These are phyloP conservation scores for Gymnarchus niloticus DNA, from an alignment of 2,113 vertebrate genomes.

Conservation along the genomic window DNA sequence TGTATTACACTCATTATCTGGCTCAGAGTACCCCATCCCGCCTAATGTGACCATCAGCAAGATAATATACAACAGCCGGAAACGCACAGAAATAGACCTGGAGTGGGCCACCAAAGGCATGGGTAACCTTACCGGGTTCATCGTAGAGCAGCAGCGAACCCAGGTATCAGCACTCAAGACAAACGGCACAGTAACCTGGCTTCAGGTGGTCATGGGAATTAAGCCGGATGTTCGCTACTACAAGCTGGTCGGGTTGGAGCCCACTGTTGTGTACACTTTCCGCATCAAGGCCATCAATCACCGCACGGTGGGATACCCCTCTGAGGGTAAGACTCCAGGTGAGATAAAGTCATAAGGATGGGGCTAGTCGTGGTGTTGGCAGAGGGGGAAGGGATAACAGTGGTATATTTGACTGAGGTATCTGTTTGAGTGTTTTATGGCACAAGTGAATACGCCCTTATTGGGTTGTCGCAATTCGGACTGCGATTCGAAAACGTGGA, in stretches of 20 bases:
- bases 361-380: not conserved
- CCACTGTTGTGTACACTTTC: conserved; percentile 68
- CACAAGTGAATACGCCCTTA: no score
- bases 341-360: conserved; percentile 44
- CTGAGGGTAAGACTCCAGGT: conserved; percentile 82
- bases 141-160: conserved; percentile 65
- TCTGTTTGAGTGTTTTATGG: no score
- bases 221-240: conserved; percentile 63
- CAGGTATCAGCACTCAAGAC: conserved; percentile 37
- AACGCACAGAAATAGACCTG: conserved; percentile 73
- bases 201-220: conserved; percentile 58
- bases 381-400: no score
- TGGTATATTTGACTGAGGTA: no score
- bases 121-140: conserved; percentile 71
- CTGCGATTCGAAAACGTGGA: no score
- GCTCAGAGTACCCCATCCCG: conserved; percentile 72
- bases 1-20: not conserved
- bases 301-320: conserved; percentile 74
- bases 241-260: conserved; percentile 69
- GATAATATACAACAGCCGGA: conserved; percentile 61
- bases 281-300: conserved; percentile 77
- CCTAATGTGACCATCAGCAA: conserved; percentile 78
- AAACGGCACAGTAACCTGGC: conserved; percentile 53
- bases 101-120: conserved; percentile 65
- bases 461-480: no score